These are phyloP conservation scores for Lota lota DNA, from an alignment of 2,113 vertebrate genomes.

Conservation along the genomic window DNA sequence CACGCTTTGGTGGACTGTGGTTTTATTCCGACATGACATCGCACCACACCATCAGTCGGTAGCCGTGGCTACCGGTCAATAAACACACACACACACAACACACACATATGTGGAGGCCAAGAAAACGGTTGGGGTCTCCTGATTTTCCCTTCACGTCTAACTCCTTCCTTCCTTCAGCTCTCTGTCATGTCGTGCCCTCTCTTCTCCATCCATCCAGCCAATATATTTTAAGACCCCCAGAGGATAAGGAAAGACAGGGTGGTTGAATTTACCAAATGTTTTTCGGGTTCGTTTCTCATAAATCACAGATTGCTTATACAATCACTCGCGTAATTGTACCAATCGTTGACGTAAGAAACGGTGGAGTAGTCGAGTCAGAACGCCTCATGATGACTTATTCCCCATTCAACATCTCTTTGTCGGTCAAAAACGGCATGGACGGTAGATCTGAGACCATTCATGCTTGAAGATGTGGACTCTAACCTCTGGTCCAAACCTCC, in stretches of 20 bases:
- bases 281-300: too few species aligned
- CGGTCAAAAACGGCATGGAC: too few species aligned
- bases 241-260: neutral
- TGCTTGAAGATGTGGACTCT: constrained; percentile 33
- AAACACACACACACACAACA: constrained; percentile 49
- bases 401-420: too few species aligned
- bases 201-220: constrained; percentile 32
- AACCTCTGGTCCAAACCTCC: constrained; percentile 34
- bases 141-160: neutral
- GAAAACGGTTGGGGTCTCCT: constrained; percentile 55
- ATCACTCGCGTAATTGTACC: too few species aligned
- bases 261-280: neutral
- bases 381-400: too few species aligned
- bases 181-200: constrained; percentile 4
- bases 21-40: constrained; percentile 39
- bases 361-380: too few species aligned
- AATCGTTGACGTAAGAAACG: too few species aligned
- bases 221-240: neutral
- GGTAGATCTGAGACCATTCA: too few species aligned
- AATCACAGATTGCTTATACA: too few species aligned
- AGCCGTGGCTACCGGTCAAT: constrained; percentile 63
- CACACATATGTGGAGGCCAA: constrained; percentile 17
- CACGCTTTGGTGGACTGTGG: constrained; percentile 4
- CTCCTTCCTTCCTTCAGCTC: constrained; percentile 18
- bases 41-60: constrained; percentile 32